Evolutionary conservation across 2,888 invertebrate genomes (phyloP).

Genomic region (Ophraella communa): DNA sequence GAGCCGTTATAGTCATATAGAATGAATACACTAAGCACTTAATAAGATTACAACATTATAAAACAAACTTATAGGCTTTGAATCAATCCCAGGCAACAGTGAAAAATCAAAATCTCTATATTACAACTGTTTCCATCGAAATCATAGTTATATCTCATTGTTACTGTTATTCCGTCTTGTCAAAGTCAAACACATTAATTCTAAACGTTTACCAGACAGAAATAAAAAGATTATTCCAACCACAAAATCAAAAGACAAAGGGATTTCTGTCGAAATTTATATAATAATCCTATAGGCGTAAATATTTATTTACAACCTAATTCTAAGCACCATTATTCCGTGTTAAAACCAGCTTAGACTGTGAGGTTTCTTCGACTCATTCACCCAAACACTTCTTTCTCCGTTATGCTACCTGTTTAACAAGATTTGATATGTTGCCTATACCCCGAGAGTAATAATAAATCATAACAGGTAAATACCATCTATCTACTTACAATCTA

Average conservation of each 20-base stretch:
- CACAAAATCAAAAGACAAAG: slow-evolving; percentile 17
- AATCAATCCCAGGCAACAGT: too few species aligned
- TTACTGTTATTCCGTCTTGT: slow-evolving; percentile 1
- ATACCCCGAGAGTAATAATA: slow-evolving; percentile 49
- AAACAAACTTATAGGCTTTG: too few species aligned
- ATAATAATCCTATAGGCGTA: not conserved
- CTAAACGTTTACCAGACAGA: slow-evolving; percentile 27
- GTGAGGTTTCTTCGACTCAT: not conserved
- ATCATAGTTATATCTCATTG: not conserved
- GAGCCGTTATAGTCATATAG: too few species aligned
- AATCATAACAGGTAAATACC: slow-evolving; percentile 55
- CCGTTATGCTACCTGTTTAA: slow-evolving; percentile 42
- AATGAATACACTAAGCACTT: too few species aligned
- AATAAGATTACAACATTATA: too few species aligned
- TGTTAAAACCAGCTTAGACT: not conserved
- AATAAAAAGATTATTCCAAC: slow-evolving; percentile 26
- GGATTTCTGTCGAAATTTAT: not conserved
- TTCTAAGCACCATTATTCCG: too few species aligned
- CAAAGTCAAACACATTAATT: slow-evolving; percentile 17
- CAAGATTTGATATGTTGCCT: slow-evolving; percentile 17
- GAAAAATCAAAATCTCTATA: not conserved
- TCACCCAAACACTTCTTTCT: not conserved
- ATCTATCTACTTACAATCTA: slow-evolving; percentile 55
- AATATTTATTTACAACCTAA: too few species aligned
- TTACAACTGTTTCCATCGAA: too few species aligned